Base-by-base conservation (phyloP, 2,888 invertebrate genomes). In the Caenorhabditis sp. region DNA sequence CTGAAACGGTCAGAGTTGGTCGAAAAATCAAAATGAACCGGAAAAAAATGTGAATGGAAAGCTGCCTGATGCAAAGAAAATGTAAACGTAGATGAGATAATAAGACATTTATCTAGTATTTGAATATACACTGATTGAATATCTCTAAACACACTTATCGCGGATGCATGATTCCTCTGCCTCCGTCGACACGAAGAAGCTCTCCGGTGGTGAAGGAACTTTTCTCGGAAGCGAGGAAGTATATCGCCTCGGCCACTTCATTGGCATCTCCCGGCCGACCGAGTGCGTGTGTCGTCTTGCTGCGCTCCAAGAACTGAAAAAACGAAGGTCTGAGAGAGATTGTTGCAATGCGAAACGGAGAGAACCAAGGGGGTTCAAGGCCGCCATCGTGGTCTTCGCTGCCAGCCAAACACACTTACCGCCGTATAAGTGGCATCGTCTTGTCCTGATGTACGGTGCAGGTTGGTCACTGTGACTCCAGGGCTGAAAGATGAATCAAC, bases 121-220 rank as follows among this genome's bases (percentile, higher is more conserved):
- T 4, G 9, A 32, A 32, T 32, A 32, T 9, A 4, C 9, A 32
- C 32, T 6, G 5, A 32, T 32, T 32, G 32, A 32, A 40, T 40
- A 13, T 13, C 2, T 11, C 40, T 28, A 22, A 0, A 22, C 40
- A 61, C 20, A 51, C 13, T 40, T 65, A 90, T 35, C 90, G 83
- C 2, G 90, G 90, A 65, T 87, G 88, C 85, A 89, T 88, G 72
- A 90, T 88, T 64, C 89, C 89, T 13, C 91, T 94, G 0, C 98
- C 98, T 24, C 98, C 98, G 92, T 98, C 98, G 0, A 98, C 95
- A 0, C 97, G 95, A 26, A 99, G 88, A 74, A 95, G 95, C 5
- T 94, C 95, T 3, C 97, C 98, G 9, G 98, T 98, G 4, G 96
- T 96, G 91, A 96, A 97, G 87, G 95, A 96, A 47, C 92, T 88